Percentiles rank a stretch among this genome's conserved stretches.
These are phyloP conservation scores for Antheraea assamensis DNA, from an alignment of 2,888 invertebrate species.

Conservation along the genomic window DNA sequence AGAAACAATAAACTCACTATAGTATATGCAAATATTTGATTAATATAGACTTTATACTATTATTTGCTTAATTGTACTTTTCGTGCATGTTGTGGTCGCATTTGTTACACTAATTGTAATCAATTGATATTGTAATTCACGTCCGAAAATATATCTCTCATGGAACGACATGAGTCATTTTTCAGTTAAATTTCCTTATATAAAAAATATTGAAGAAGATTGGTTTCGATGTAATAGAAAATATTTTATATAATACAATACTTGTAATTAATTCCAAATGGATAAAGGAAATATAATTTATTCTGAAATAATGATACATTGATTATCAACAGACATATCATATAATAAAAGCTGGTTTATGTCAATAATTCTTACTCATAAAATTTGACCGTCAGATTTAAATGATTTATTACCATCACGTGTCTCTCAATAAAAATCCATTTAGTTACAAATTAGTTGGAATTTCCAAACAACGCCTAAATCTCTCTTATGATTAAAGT, in stretches of 20 bases:
- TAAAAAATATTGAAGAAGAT: not conserved
- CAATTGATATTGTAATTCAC: no score
- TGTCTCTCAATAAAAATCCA: slow-evolving; percentile 21
- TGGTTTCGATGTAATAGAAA: not conserved
- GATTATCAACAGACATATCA: slow-evolving; percentile 15
- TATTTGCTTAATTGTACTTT: not conserved
- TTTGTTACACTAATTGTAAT: no score
- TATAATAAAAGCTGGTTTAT: slow-evolving; percentile 15
- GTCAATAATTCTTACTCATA: slow-evolving; percentile 23
- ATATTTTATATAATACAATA: not conserved
- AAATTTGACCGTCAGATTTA: slow-evolving; percentile 20
- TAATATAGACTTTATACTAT: not conserved
- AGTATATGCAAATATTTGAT: no score
- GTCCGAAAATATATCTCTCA: no score
- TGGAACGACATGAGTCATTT: no score
- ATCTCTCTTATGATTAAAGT: slow-evolving; percentile 12
- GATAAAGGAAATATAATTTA: not conserved
- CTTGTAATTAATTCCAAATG: not conserved
- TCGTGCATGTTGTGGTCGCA: not conserved
- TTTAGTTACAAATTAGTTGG: slow-evolving; percentile 20
- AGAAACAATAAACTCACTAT: not conserved
- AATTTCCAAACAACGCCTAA: slow-evolving; percentile 13
- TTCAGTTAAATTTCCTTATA: no score
- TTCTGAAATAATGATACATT: not conserved
- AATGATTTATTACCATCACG: slow-evolving; percentile 21